phyloP scores from a whole-genome alignment of 2,888 invertebrate genomes.

The Synergus umbraculus region DNA sequence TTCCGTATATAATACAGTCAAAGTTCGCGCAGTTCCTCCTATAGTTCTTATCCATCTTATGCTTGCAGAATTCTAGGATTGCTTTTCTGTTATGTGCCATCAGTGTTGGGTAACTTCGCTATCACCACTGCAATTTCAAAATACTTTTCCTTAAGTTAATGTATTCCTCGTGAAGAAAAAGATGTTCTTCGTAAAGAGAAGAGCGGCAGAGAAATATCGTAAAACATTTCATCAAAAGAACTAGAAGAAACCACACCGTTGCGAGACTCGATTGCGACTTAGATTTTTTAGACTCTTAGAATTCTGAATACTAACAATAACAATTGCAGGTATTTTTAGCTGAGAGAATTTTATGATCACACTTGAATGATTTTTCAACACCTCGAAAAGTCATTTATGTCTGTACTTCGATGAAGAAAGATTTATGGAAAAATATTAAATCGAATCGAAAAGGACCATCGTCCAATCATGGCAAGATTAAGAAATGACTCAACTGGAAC shows the following conservation, averaged over 20 bases:
- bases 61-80: conserved; percentile 10
- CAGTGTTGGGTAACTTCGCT: neutral
- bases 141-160: neutral
- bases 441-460: neutral
- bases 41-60: conserved; percentile 25
- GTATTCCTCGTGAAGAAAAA: neutral
- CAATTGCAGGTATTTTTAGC: neutral
- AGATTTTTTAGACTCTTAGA: neutral
- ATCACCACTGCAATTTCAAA: neutral
- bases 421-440: neutral
- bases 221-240: neutral
- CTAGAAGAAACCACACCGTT: neutral
- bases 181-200: no score
- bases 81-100: conserved; percentile 8
- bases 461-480: neutral
- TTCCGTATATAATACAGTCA: conserved; percentile 22
- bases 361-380: conserved; percentile 2
- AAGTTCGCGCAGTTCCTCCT: conserved; percentile 28
- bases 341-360: neutral
- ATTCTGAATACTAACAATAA: neutral
- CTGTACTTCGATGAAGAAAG: no score
- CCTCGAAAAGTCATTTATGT: neutral
- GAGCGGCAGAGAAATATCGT: neutral
- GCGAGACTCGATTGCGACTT: neutral
- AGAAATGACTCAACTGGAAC: neutral